Evolutionary conservation across 2,113 vertebrate genomes (phyloP).

Genomic region (Natator depressus): DNA sequence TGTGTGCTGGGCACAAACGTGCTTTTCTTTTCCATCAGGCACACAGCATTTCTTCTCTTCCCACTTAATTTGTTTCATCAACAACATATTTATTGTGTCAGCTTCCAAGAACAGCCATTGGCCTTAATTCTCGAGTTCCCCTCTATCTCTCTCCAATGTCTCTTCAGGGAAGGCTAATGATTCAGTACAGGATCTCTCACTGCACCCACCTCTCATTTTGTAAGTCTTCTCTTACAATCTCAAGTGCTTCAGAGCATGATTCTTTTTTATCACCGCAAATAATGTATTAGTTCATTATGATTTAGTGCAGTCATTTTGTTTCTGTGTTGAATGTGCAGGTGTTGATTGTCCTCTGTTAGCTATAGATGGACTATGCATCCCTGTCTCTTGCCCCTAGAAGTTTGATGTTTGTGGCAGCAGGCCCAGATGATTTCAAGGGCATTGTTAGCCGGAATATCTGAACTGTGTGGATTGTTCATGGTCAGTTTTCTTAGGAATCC

Average conservation of each 20-base stretch:
- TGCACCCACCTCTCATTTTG: background rate
- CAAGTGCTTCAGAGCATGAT: background rate
- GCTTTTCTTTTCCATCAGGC: conserved; percentile 70
- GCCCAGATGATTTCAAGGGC: background rate
- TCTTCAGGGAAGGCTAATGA: background rate
- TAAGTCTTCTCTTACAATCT: background rate
- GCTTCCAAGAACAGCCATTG: background rate
- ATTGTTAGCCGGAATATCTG: background rate
- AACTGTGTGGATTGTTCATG: background rate
- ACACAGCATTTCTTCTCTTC: conserved; percentile 66
- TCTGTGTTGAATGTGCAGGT: background rate
- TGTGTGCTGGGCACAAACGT: conserved; percentile 66
- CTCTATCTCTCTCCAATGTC: background rate
- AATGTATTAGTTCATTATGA: background rate
- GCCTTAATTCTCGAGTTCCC: background rate
- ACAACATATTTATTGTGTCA: conserved; percentile 58
- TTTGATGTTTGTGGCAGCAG: background rate
- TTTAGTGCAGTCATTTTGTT: too few relatives aligned
- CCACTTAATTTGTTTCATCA: conserved; percentile 64
- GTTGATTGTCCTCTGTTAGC: background rate
- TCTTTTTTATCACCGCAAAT: background rate
- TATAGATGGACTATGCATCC: background rate
- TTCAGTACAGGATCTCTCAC: background rate
- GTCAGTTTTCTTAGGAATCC: background rate
- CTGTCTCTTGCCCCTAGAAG: background rate